Conservation (phyloP, 2,797 vertebrate species). For the Champsocephalus esox region DNA sequence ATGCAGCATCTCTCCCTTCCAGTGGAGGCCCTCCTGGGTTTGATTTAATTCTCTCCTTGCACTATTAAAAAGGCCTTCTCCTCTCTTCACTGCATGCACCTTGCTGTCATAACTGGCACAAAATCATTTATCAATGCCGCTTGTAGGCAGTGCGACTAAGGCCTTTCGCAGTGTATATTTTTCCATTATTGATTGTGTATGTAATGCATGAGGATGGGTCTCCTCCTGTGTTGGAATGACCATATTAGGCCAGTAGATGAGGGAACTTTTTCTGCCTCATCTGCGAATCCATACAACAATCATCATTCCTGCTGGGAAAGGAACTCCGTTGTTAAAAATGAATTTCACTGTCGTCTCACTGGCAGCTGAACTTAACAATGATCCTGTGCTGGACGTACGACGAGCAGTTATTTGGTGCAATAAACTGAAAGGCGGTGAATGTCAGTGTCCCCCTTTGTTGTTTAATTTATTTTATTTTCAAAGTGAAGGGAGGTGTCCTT, state of each 20-base stretch:
- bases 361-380: slow-evolving; percentile 45
- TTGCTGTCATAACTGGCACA: slow-evolving; percentile 88
- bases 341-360: slow-evolving; percentile 38
- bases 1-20: slow-evolving; percentile 79
- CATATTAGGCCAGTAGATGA: slow-evolving; percentile 71
- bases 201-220: slow-evolving; percentile 77
- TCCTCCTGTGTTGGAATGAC: slow-evolving; percentile 78
- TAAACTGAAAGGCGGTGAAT: slow-evolving; percentile 86
- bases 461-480: slow-evolving; percentile 92
- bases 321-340: slow-evolving; percentile 63
- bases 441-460: slow-evolving; percentile 89
- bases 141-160: slow-evolving; percentile 73
- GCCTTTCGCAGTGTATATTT: slow-evolving; percentile 80
- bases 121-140: slow-evolving; percentile 87
- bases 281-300: slow-evolving; percentile 54
- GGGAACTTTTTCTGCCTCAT: slow-evolving; percentile 62
- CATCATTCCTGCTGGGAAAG: slow-evolving; percentile 53
- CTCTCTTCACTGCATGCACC: slow-evolving; percentile 82
- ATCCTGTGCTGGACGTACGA: slow-evolving; percentile 57
- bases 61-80: slow-evolving; percentile 86
- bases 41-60: slow-evolving; percentile 85
- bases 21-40: slow-evolving; percentile 84
- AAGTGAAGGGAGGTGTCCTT: slow-evolving; percentile 87
- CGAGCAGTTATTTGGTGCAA: slow-evolving; percentile 77
- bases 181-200: slow-evolving; percentile 85